These are phyloP conservation scores for Seriola rivoliana DNA, from an alignment of 2,113 vertebrate genomes.

Conservation along the genomic window DNA sequence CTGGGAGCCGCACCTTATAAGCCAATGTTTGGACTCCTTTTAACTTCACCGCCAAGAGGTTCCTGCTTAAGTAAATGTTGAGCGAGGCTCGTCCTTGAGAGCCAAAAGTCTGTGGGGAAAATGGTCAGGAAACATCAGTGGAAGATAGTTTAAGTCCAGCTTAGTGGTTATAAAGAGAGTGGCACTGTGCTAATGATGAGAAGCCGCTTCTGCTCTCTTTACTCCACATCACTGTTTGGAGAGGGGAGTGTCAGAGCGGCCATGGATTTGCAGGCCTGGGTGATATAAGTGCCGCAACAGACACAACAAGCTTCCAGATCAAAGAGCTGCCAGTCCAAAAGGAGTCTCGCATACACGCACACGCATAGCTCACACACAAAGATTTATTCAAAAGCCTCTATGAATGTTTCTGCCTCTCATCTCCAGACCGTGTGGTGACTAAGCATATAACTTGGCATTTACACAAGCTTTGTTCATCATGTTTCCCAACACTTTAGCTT, in stretches of 20 bases:
- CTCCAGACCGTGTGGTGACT: conserved; percentile 57
- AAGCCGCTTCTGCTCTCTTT: conserved; percentile 41
- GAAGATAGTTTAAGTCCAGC: conserved; percentile 29
- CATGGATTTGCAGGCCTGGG: conserved; percentile 40
- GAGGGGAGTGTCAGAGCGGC: conserved; percentile 27
- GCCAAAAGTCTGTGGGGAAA: conserved; percentile 40
- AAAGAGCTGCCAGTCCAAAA: conserved; percentile 61
- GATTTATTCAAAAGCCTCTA: conserved; percentile 58
- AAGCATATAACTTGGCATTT: conserved; percentile 56
- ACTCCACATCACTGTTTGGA: conserved; percentile 28
- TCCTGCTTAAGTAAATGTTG: conserved; percentile 65
- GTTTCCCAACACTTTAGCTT: conserved; percentile 38
- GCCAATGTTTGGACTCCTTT: conserved; percentile 82
- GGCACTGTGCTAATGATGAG: conserved; percentile 17
- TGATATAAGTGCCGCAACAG: conserved; percentile 52
- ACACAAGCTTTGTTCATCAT: conserved; percentile 46
- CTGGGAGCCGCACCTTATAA: conserved; percentile 75
- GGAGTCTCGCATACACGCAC: background rate
- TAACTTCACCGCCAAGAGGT: conserved; percentile 65
- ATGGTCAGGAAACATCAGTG: conserved; percentile 33
- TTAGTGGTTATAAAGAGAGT: conserved; percentile 31
- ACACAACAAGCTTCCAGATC: conserved; percentile 61
- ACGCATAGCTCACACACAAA: conserved; percentile 12
- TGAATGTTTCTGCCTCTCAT: conserved; percentile 53
- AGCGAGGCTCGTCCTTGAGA: conserved; percentile 40